Conservation (phyloP, 1,140 invertebrate genomes). For the Microplitis mediator region DNA sequence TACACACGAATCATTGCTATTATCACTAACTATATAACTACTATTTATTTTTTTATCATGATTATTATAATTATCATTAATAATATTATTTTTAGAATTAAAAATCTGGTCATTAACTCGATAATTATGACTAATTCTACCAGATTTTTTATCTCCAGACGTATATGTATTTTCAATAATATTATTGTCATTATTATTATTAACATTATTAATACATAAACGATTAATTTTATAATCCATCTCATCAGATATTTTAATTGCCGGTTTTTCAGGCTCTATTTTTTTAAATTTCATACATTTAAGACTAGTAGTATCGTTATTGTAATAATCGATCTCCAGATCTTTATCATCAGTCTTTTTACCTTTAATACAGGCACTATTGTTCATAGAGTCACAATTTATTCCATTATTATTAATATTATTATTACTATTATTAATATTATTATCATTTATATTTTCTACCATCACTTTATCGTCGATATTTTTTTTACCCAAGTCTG, state of each 20-base stretch:
- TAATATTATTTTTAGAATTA: not conserved
- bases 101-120: not conserved
- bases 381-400: not conserved
- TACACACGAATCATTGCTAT: constrained; percentile 35
- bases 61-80: constrained; percentile 25
- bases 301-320: not conserved
- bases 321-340: constrained; percentile 3
- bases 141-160: not conserved
- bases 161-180: not conserved
- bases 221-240: not conserved
- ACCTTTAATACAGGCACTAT: constrained; percentile 27
- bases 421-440: not conserved
- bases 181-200: constrained; percentile 6
- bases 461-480: not conserved
- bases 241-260: not conserved
- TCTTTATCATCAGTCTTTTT: constrained; percentile 49
- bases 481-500: not conserved
- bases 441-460: not conserved
- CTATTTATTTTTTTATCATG: constrained; percentile 24
- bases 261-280: not conserved
- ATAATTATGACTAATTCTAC: not conserved
- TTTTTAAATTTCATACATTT: not conserved
- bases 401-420: not conserved
- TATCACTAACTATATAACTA: constrained; percentile 47
- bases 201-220: not conserved